Base-by-base conservation (phyloP, 2,113 vertebrate species). In the Tringa solitaria region DNA sequence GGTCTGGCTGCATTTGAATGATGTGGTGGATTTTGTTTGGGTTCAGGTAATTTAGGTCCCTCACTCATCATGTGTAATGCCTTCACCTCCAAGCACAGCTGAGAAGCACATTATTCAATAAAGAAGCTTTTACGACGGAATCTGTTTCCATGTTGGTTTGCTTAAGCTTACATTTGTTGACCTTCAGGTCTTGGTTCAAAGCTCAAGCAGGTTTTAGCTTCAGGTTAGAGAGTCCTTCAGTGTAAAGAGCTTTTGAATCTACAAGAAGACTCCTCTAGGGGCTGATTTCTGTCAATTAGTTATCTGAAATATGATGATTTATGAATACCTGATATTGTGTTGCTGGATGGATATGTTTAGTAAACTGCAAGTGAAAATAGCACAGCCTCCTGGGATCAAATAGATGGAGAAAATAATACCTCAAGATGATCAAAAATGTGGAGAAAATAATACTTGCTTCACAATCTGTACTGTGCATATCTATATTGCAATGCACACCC, bases 171-270 rank as follows among this genome's bases (percentile, higher is more conserved):
- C 73, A 69, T 95, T 85, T 87, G 65, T 61, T 53, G 86, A 96
- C 81, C 92, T 90, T 57, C 81, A 72, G 53, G 89, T 90, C 80
- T 50, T 46, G 69, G 77, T 92, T 91, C 94, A 95, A 91, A 96
- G 90, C 89, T 95, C 84, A 87, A 94, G 87, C 0, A 0, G 90
- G 50, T 73, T 95, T 89, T 56, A 82, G 65, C 61, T 94, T 61
- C 0, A 0, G 89, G 86, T 89, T 75, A 79, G 79, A 96, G 91
- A 87, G 76, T 69, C 53, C 77, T 96, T 95, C 87, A 82, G 27
- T 50, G 48, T 57, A 94, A 95, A 95, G 87, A 84, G 96, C 92
- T 95, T 77, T 93, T 96, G 90, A 92, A 87, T 51, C 72, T 84
- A 84, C 53, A 35, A 46, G 61, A 83, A 65, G 57, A 39, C 81